Base-by-base conservation (phyloP, 1,140 invertebrate genomes). In the Eriocheir sinensis region DNA sequence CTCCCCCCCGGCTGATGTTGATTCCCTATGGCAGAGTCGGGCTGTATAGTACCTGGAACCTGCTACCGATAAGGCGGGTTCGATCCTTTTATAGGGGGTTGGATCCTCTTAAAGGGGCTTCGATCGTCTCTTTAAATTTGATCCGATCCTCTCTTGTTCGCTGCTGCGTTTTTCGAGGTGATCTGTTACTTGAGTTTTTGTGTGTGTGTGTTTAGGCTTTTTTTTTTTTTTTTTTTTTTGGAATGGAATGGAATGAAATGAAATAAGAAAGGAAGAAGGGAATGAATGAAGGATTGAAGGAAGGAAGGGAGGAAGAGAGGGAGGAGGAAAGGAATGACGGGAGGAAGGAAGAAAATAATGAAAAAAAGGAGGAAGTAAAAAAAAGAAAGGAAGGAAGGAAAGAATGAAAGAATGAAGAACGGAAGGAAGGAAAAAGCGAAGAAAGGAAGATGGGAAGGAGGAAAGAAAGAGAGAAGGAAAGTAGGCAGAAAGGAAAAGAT, bases 351-450 rank as follows among this genome's bases (percentile, higher is more conserved):
- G n/a, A 30, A 85, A 3, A 32, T 3, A 38, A 85, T 32, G 17
- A 85, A 27, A 30, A n/a, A 85, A n/a, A 85, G 30, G 81, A 30
- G 12, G 81, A 85, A 85, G 32, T 85, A 85, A n/a, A 30, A 85
- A 85, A 36, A 30, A 38, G 81, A 85, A 34, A 32, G 38, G 32
- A 85, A n/a, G 81, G 30, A 85, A 38, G 38, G 9, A 30, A 85
- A 85, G 32, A 3, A 85, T 1, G 81, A 85, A 17, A 15, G 32
- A 27, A 44, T 3, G 12, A 30, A 30, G n/a, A 41, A 34, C 8
- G 34, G 40, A n/a, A n/a, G 1, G 12, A 27, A 27, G 27, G n/a
- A 17, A 30, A 17, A 48, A 60, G 89, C 6, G 89, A 72, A 48
- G 60, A 17, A 91, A 48, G 60, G 44, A 91, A 48, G 38, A 48